Evolutionary conservation across 1,140 invertebrate genomes (phyloP), one percentile per base, ranked within the genome.

Genomic region (Rhagoletis pomonella): DNA sequence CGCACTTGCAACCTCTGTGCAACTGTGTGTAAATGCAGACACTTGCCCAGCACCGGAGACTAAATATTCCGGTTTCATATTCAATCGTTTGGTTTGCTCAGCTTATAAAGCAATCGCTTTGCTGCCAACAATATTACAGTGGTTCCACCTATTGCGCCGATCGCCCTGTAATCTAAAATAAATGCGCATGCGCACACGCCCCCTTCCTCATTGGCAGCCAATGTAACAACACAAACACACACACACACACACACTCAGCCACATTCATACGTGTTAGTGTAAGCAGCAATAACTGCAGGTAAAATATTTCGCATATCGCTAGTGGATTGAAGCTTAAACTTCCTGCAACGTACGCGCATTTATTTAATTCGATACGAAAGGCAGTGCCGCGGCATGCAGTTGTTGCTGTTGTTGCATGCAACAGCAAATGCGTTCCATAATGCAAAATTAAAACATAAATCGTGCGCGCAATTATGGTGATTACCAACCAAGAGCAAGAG

Each of bases 401-500:
- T 29, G 29, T 29, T 81, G 47, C 17, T 81, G 19, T n/a, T 81
- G 47, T 17, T 77, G 5, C 29, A 39, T 29, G n/a, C 17, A 10
- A 6, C 39, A 42, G 67, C 67, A 17, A 73, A 73, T 42, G 67
- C 67, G 42, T 14, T 12, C 67, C 67, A 73, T 73, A 92, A 92
- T 92, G 91, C 90, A 90, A 92, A 92, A 92, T 92, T 92, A 92
- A 92, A 92, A 92, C 91, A 92, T 92, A 92, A 92, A 92, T 92
- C 91, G 91, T 92, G 91, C 91, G 91, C 90, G 91, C 91, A 91
- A 92, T 92, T 92, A 92, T 92, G 91, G 90, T 92, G 91, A 91
- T 91, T 91, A 91, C 86, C 29, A 29, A 86, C 29, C 84, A 62
- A 29, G 29, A 29, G 60, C 84, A 59, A n/a, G 84, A 64, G 14